Percentiles rank a stretch among this genome's conserved stretches.
Evolutionary conservation across 2,113 vertebrate genomes (phyloP).

Genomic region (Phycodurus eques): DNA sequence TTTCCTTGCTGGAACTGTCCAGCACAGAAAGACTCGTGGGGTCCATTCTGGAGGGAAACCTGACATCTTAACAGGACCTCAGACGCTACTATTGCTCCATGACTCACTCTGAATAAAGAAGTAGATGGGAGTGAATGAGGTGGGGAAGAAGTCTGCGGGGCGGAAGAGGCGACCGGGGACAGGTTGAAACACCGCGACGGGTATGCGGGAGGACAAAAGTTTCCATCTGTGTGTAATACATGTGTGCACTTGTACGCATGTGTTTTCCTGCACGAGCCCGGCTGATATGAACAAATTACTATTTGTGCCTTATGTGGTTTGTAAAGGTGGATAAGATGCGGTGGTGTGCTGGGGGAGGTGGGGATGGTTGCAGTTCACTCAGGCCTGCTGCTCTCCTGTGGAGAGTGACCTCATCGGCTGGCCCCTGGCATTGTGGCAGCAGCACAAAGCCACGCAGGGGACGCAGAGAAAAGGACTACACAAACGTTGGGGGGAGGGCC

Average conservation of each 20-base stretch:
- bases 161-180: slow-evolving; percentile 41
- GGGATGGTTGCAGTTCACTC: slow-evolving; percentile 60
- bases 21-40: slow-evolving; percentile 16
- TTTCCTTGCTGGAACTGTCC: slow-evolving; percentile 28
- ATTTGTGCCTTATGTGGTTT: slow-evolving; percentile 4
- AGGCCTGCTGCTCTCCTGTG: slow-evolving; percentile 70
- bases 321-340: slow-evolving; percentile 19
- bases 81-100: slow-evolving; percentile 24
- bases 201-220: slow-evolving; percentile 47
- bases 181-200: slow-evolving; percentile 39
- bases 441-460: slow-evolving; percentile 69
- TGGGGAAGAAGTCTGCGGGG: slow-evolving; percentile 28
- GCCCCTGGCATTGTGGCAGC: slow-evolving; percentile 68
- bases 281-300: slow-evolving; percentile 13
- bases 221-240: slow-evolving; percentile 34
- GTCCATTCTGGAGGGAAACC: slow-evolving; percentile 35
- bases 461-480: slow-evolving; percentile 42
- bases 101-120: slow-evolving; percentile 35
- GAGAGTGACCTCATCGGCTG: slow-evolving; percentile 71
- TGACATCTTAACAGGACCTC: slow-evolving; percentile 23
- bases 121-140: slow-evolving; percentile 23
- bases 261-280: slow-evolving; percentile 10
- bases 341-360: slow-evolving; percentile 43
- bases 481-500: slow-evolving; percentile 56
- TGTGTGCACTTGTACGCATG: slow-evolving; percentile 3